Conservation (phyloP, 2,888 invertebrate genomes). For the Drosophila emarginata region DNA sequence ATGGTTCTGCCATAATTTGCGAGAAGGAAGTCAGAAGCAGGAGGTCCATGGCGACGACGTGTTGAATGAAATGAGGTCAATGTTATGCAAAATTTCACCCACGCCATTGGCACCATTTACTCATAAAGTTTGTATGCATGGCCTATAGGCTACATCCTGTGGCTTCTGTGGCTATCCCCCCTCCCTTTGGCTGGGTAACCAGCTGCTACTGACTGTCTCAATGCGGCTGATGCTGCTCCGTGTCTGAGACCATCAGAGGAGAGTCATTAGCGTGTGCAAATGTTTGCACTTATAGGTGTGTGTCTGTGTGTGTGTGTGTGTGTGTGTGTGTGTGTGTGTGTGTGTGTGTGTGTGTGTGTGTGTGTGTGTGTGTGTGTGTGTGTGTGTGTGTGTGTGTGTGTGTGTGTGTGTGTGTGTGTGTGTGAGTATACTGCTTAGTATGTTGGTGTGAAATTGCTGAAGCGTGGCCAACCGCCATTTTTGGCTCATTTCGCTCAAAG, state of each 20-base stretch:
- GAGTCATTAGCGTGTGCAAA: slow-evolving; percentile 71
- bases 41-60: slow-evolving; percentile 13
- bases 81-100: slow-evolving; percentile 58
- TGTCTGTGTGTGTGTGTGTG: too few species aligned
- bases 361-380: slow-evolving; percentile 22
- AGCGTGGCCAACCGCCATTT: slow-evolving; percentile 57
- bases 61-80: slow-evolving; percentile 62
- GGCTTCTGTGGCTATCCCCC: slow-evolving; percentile 10
- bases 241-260: slow-evolving; percentile 28
- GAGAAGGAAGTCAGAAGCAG: slow-evolving; percentile 3
- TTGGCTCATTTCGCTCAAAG: slow-evolving; percentile 51
- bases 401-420: slow-evolving; percentile 14
- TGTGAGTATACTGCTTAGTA: slow-evolving; percentile 19
- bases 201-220: slow-evolving; percentile 19
- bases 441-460: slow-evolving; percentile 52
- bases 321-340: slow-evolving; percentile 43
- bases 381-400: slow-evolving; percentile 43
- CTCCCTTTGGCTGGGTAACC: slow-evolving; percentile 2
- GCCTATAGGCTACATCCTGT: slow-evolving; percentile 2
- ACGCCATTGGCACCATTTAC: not conserved
- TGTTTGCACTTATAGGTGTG: slow-evolving; percentile 49
- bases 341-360: slow-evolving; percentile 46
- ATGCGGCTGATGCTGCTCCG: slow-evolving; percentile 13
- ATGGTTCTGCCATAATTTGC: slow-evolving; percentile 47
- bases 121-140: slow-evolving; percentile 2